Percentiles rank a stretch among this genome's conserved stretches.
Conservation (phyloP, 1,140 invertebrate genomes). For the Mesaphorura yosii region DNA sequence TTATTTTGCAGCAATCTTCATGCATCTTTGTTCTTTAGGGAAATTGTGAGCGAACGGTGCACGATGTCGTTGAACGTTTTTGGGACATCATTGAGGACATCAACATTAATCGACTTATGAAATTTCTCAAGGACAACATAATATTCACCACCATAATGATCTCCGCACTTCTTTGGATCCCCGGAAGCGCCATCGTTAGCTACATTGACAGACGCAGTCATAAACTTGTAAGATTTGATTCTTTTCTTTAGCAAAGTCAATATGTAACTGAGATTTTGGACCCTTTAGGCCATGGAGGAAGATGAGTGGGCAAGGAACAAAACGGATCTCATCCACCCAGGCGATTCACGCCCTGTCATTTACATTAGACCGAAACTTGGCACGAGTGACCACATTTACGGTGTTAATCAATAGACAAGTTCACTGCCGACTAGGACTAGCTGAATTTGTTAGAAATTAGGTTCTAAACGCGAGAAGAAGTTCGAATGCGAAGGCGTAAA, state of each 20-base stretch:
- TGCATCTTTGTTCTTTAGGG: constrained; percentile 47
- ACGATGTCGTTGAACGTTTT: constrained; percentile 86
- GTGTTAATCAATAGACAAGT: constrained; percentile 30
- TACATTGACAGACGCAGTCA: constrained; percentile 59
- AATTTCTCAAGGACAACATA: constrained; percentile 76
- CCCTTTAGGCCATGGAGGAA: constrained; percentile 40
- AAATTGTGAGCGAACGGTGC: constrained; percentile 85
- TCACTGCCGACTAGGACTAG: too few species aligned
- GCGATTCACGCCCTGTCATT: constrained; percentile 28
- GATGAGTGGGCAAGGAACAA: constrained; percentile 45
- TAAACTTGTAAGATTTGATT: constrained; percentile 18
- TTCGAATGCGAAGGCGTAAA: too few species aligned
- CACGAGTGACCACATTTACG: constrained; percentile 24
- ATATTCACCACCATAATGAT: constrained; percentile 79
- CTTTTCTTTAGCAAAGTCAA: background rate
- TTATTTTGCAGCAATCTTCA: background rate
- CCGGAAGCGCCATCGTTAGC: constrained; percentile 64
- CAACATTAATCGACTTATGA: constrained; percentile 80
- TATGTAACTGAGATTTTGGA: background rate
- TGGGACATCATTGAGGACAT: constrained; percentile 96
- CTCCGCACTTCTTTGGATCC: constrained; percentile 84
- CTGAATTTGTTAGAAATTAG: too few species aligned
- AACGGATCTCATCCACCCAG: constrained; percentile 42
- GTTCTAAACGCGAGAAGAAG: too few species aligned
- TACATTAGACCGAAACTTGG: constrained; percentile 27